Conservation (phyloP, 1,140 invertebrate genomes). For the Elymnias hypermnestra region DNA sequence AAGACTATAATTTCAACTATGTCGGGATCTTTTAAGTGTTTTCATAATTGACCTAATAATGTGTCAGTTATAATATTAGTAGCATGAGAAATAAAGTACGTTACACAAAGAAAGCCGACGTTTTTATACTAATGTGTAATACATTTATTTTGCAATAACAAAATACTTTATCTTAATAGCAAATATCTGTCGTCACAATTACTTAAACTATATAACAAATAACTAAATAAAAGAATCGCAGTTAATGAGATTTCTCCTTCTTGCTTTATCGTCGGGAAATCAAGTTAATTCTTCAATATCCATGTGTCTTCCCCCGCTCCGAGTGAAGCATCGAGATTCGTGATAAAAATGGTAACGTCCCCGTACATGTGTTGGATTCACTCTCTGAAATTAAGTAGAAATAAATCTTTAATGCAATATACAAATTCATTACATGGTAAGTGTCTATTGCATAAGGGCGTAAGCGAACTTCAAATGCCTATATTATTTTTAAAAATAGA, state of each 20-base stretch:
- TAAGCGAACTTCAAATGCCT: too few species aligned
- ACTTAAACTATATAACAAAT: background rate
- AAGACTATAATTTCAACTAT: too few species aligned
- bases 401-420: conserved; percentile 1
- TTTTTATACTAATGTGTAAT: too few species aligned
- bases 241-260: conserved; percentile 22
- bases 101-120: too few species aligned
- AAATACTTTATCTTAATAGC: too few species aligned
- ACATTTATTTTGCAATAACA: too few species aligned
- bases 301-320: conserved; percentile 32
- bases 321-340: conserved; percentile 35
- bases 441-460: background rate
- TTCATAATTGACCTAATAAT: too few species aligned
- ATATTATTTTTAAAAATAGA: too few species aligned
- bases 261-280: conserved; percentile 30
- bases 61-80: too few species aligned
- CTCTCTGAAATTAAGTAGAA: conserved; percentile 2
- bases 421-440: background rate
- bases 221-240: conserved; percentile 2
- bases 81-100: too few species aligned
- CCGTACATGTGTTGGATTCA: conserved; percentile 32
- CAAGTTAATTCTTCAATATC: conserved; percentile 40
- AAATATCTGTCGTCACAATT: too few species aligned
- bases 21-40: too few species aligned
- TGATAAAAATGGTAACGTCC: conserved; percentile 46